These are phyloP conservation scores for Cottoperca gobio DNA, from an alignment of 2,797 vertebrate species.

Conservation along the genomic window DNA sequence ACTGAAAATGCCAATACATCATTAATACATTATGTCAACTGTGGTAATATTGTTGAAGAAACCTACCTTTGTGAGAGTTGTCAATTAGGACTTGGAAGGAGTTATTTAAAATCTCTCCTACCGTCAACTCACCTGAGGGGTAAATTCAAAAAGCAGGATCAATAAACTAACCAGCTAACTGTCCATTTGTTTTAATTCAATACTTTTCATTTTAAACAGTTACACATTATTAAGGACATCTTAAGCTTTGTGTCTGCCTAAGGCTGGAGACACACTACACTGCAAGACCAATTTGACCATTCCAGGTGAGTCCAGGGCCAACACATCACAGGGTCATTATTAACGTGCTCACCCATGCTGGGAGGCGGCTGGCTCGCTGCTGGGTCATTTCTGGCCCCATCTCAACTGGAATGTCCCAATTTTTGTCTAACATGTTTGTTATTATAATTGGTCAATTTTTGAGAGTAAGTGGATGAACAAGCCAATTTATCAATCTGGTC, in stretches of 20 bases:
- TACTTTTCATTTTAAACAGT: conserved; percentile 52
- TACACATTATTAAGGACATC: conserved; percentile 50
- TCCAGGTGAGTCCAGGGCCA: conserved; percentile 8
- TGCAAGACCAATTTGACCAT: neutral
- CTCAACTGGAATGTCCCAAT: neutral
- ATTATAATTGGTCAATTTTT: neutral
- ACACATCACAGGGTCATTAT: neutral
- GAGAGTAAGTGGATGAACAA: neutral
- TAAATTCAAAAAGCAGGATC: conserved; percentile 86
- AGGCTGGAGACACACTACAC: conserved; percentile 51
- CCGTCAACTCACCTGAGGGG: conserved; percentile 85
- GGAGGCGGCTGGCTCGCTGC: neutral
- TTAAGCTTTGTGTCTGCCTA: conserved; percentile 21
- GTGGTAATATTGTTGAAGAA: conserved; percentile 70
- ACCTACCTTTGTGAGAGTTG: conserved; percentile 84
- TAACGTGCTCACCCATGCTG: neutral
- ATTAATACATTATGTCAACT: conserved; percentile 67
- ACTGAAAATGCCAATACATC: conserved; percentile 63
- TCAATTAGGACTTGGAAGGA: conserved; percentile 85
- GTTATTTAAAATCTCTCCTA: conserved; percentile 86
- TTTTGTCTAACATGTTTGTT: neutral
- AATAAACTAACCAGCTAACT: conserved; percentile 79
- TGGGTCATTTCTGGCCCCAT: neutral
- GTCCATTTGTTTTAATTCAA: conserved; percentile 50
- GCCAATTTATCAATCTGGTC: neutral